Percentiles rank a stretch among this genome's conserved stretches.
These are phyloP conservation scores for Ditula angustiorana DNA, from an alignment of 2,888 invertebrate species.

Conservation along the genomic window DNA sequence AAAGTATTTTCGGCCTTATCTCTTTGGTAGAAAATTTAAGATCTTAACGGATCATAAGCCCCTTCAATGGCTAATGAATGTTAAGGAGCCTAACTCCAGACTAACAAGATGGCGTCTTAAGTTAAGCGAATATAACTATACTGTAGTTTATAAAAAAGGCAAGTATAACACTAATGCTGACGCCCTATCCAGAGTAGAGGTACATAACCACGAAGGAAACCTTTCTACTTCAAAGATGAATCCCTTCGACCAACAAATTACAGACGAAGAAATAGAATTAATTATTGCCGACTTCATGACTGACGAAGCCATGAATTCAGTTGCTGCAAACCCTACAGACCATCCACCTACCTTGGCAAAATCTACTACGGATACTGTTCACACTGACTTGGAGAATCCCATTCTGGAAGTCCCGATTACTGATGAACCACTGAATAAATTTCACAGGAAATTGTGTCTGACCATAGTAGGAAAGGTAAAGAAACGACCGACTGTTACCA, in stretches of 20 bases:
- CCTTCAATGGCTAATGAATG: too few species aligned
- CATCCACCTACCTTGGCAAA: background rate
- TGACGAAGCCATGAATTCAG: background rate
- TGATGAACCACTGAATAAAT: background rate
- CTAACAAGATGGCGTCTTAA: too few species aligned
- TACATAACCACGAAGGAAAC: background rate
- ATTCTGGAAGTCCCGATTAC: background rate
- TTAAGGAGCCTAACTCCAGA: too few species aligned
- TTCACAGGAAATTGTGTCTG: background rate
- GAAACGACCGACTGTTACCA: background rate
- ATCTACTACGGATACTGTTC: background rate
- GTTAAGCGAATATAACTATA: too few species aligned
- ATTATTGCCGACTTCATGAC: background rate
- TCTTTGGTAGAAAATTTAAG: too few species aligned
- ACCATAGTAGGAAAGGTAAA: conserved; percentile 2
- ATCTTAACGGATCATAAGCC: too few species aligned
- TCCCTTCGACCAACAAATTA: background rate
- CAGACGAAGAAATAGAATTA: background rate
- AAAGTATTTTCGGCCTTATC: too few species aligned
- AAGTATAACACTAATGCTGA: too few species aligned
- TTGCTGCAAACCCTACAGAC: background rate
- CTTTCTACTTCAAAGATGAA: background rate
- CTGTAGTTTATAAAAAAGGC: too few species aligned
- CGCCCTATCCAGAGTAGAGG: background rate
- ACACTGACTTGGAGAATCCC: background rate